Base-by-base conservation (phyloP, 2,888 invertebrate genomes). In the Syritta pipiens region DNA sequence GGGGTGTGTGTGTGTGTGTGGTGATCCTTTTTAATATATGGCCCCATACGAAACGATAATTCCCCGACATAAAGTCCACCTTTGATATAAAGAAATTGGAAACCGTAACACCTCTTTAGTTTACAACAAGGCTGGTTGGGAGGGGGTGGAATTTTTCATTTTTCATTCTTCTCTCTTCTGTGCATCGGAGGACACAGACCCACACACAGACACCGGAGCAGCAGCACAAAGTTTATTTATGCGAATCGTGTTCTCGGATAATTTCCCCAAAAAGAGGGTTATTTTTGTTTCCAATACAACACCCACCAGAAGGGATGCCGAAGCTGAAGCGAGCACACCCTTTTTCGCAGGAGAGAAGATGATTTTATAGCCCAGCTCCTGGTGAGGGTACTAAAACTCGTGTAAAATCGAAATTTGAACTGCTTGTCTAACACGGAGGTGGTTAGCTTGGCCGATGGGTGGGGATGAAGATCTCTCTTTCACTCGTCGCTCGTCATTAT, bases 71-170 rank as follows among this genome's bases (percentile, higher is more conserved):
- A 74, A 74, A 79, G 79, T 74, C 79, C 79, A 79, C 79, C 79
- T 79, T 79, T 79, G 79, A 68, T 68, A 72, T 63, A 60, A 79
- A 74, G 74, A 79, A 79, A 79, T 62, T 79, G 79, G 72, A 79
- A 74, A 79, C 79, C 79, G 62, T 74, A 79, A 79, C 79, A 79
- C 74, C 79, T 68, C 67, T 79, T 79, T 79, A 79, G 79, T 79
- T 79, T 79, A 79, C 67, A 79, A 57, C 62, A 62, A n/a, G n/a
- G n/a, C n/a, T n/a, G n/a, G n/a, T n/a, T n/a, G n/a, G n/a, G n/a
- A n/a, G n/a, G n/a, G n/a, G 24, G 37, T 37, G 48, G 63, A 59
- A 59, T 69, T 59, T 71, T 76, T 69, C 62, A 63, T 76, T 69
- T 69, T 69, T 69, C 75, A 69, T 71, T 48, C 49, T 51, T 28